These are phyloP conservation scores for Psilopogon haemacephalus DNA, from an alignment of 2,113 vertebrate species.

Conservation along the genomic window DNA sequence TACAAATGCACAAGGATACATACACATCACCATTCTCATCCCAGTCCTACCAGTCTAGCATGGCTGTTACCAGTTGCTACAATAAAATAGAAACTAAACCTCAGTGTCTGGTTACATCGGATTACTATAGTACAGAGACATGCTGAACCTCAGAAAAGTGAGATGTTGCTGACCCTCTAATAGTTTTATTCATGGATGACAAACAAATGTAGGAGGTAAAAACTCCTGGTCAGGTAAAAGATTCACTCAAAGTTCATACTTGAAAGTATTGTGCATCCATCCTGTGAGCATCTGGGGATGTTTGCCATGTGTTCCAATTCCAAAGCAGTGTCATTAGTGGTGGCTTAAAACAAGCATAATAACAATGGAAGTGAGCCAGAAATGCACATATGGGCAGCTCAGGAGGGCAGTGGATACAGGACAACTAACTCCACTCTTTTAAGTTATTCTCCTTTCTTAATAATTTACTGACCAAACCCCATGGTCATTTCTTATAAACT, in stretches of 20 bases:
- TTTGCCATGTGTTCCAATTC: not conserved
- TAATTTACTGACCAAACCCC: not conserved
- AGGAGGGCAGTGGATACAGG: fast-evolving
- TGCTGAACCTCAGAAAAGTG: fast-evolving
- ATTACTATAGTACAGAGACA: not conserved
- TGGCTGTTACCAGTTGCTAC: not conserved
- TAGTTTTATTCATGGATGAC: not conserved
- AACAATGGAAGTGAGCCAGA: not conserved
- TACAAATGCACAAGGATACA: fast-evolving
- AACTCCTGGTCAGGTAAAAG: not conserved
- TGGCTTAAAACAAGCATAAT: not conserved
- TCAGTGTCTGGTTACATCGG: not conserved
- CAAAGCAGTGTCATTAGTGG: not conserved
- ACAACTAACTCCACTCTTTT: not conserved
- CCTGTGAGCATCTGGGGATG: not conserved
- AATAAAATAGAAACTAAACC: not conserved
- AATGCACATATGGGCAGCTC: not conserved
- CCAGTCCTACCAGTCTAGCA: not conserved
- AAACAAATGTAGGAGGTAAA: not conserved
- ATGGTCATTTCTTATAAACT: not conserved
- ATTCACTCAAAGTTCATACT: not conserved
- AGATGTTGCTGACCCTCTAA: not conserved
- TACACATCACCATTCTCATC: fast-evolving
- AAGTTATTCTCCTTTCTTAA: not conserved
- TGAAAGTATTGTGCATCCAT: not conserved